A percentile compares a stretch with the other conserved stretches of the same genome.
Conservation (phyloP, 1,140 invertebrate species). For the Drosophila mauritiana region DNA sequence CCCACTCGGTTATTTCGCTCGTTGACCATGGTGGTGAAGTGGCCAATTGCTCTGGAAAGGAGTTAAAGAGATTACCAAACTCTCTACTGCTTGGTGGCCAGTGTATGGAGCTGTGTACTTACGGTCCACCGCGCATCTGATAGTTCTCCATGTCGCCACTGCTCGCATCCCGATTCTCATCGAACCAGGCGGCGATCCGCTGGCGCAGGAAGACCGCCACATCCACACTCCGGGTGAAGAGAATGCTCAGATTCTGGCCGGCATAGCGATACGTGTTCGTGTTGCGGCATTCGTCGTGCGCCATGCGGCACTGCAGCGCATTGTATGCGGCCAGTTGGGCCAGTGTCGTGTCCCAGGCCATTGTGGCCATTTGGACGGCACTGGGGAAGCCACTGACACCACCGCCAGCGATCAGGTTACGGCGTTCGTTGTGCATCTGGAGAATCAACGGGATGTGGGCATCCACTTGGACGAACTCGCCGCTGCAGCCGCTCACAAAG, state of each 20-base stretch:
- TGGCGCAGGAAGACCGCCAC: slow-evolving; percentile 45
- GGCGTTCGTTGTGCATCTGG: slow-evolving; percentile 62
- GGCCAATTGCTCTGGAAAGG: slow-evolving; percentile 57
- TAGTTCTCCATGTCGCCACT: slow-evolving; percentile 64
- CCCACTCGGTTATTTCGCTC: slow-evolving; percentile 68
- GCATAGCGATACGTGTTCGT: slow-evolving; percentile 67
- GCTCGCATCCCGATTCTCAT: slow-evolving; percentile 59
- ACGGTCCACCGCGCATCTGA: slow-evolving; percentile 57
- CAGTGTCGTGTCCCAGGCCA: slow-evolving; percentile 59
- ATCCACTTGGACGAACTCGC: slow-evolving; percentile 60
- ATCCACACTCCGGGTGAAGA: slow-evolving; percentile 49
- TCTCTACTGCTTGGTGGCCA: too few species aligned
- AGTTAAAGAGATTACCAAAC: neutral
- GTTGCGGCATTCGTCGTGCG: slow-evolving; percentile 73
- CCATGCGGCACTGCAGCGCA: slow-evolving; percentile 67
- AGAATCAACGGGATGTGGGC: slow-evolving; percentile 49
- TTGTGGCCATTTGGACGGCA: slow-evolving; percentile 66
- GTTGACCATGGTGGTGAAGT: slow-evolving; percentile 70
- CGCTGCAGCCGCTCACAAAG: slow-evolving; percentile 60
- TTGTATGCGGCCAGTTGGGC: slow-evolving; percentile 68
- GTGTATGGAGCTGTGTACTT: neutral
- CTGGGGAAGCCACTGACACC: slow-evolving; percentile 58
- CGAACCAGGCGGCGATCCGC: slow-evolving; percentile 59
- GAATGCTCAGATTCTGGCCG: slow-evolving; percentile 69
- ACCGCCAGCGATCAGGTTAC: slow-evolving; percentile 62